Base-by-base conservation (phyloP, 2,888 invertebrate genomes). In the Synergus umbraculus region DNA sequence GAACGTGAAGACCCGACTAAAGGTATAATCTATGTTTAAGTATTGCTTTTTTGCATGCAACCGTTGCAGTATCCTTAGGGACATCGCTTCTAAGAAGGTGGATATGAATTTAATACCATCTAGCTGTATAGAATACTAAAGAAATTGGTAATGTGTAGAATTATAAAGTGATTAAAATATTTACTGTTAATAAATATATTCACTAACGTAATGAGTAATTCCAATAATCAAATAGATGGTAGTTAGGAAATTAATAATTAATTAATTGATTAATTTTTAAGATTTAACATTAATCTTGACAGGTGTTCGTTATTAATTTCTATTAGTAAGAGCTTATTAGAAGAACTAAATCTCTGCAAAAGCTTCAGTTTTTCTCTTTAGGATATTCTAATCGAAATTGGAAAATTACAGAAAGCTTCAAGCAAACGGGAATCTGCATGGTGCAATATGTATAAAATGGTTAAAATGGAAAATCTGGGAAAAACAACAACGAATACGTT, bases 21-120 rank as follows among this genome's bases (percentile, higher is more conserved):
- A 92, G 92, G 92, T 92, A 92, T 87, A 88, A 89, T 85, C 88
- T 87, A 86, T 76, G 65, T 86, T 86, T 84, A 85, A 82, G 85
- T 85, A 78, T 83, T 84, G 84, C 79, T 82, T 83, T 18, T 54
- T 9, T 46, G 73, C 76, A 80, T 60, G 80, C 41, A 37, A 76
- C 37, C 58, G 29, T 63, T 8, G 63, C 29, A 63, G 44, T 18
- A 43, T 63, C 10, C 41, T 60, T 58, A n/a, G 58, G 76, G 15
- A 49, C n/a, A 49, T 54, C 8, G 54, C 54, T 73, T 54, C 54
- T 54, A n/a, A 54, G 54, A 49, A 22, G 18, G 44, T 15, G 29
- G 15, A 49, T 37, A 37, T 41, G 3, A 69, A 22, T 69, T 9
- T 69, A 69, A 37, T 69, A 54, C 3, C 49, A 29, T 1, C n/a